Evolutionary conservation across 1,140 invertebrate species (phyloP).

Genomic region (Trichonephila inaurata): DNA sequence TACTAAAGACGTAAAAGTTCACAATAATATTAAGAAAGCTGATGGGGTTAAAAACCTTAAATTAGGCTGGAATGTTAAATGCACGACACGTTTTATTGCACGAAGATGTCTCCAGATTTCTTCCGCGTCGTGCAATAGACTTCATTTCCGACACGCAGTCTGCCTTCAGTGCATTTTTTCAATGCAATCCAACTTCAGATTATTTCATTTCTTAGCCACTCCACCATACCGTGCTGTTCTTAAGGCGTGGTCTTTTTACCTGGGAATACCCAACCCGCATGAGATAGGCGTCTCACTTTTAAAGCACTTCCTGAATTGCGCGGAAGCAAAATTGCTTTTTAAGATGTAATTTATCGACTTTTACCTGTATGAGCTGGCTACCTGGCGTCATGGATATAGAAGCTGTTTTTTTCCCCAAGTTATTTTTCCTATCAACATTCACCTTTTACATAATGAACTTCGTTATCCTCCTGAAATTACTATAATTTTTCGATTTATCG

Average conservation of each 20-base stretch:
- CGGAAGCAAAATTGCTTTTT: background rate
- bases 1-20: background rate
- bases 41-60: conserved; percentile 63
- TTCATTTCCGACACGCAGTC: conserved; percentile 43
- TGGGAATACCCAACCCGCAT: background rate
- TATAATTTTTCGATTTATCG: background rate
- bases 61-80: conserved; percentile 37
- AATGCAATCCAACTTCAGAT: background rate
- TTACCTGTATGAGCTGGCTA: background rate
- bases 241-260: conserved; percentile 30
- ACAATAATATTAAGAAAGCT: background rate
- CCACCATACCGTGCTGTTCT: background rate
- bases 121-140: conserved; percentile 50
- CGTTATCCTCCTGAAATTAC: background rate
- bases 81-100: conserved; percentile 27
- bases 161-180: background rate
- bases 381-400: background rate
- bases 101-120: conserved; percentile 3
- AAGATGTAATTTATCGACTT: background rate
- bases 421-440: background rate
- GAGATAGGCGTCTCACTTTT: background rate
- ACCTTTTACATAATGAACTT: background rate
- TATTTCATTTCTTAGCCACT: conserved; percentile 5
- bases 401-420: background rate
- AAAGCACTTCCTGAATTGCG: conserved; percentile 26